phyloP scores from a whole-genome alignment of 2,113 vertebrate genomes.

The Dromaius novaehollandiae region DNA sequence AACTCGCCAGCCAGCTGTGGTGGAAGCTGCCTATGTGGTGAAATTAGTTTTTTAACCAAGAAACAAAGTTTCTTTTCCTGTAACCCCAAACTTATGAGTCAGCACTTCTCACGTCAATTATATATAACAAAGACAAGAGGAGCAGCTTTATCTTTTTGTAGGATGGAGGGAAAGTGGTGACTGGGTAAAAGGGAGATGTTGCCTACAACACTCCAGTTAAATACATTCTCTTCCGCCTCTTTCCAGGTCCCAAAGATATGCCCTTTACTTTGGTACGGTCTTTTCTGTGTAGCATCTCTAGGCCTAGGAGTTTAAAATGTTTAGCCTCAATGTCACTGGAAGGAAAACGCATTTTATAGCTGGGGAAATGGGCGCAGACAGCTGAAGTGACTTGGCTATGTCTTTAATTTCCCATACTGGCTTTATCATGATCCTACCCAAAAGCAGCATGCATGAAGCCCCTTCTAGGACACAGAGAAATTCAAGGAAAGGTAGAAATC shows the following conservation, averaged over 20 bases:
- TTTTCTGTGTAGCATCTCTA: neutral
- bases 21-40: neutral
- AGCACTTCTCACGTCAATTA: constrained; percentile 74
- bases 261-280: neutral
- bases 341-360: neutral
- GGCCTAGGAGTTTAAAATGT: neutral
- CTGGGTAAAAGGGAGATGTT: neutral
- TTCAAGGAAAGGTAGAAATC: neutral
- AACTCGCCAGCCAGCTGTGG: neutral
- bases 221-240: neutral
- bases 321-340: neutral
- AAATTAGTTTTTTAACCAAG: constrained; percentile 71
- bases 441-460: neutral
- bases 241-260: neutral
- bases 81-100: constrained; percentile 73
- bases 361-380: neutral
- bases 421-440: neutral
- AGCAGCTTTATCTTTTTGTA: constrained; percentile 27
- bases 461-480: neutral
- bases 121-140: constrained; percentile 58
- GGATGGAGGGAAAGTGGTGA: neutral
- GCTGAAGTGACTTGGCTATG: neutral
- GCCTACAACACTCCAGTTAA: neutral
- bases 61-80: constrained; percentile 77
- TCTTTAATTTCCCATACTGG: neutral